phyloP scores from a whole-genome alignment of 1,140 invertebrate species.

The Sipha flava region DNA sequence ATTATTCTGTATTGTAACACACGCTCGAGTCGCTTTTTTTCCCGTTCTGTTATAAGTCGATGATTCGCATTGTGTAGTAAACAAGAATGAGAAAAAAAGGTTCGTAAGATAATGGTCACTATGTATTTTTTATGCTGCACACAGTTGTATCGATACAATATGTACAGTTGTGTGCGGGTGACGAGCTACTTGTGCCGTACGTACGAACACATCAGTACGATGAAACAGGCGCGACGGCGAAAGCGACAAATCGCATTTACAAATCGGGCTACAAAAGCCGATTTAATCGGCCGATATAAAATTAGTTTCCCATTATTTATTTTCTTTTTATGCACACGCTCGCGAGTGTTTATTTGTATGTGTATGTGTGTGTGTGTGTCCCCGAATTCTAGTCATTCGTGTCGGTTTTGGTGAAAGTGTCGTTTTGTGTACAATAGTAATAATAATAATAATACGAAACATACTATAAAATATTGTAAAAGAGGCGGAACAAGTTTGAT shows the following conservation, averaged over 20 bases:
- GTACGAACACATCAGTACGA: background rate
- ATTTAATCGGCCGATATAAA: background rate
- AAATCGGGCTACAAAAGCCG: background rate
- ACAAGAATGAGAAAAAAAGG: no score
- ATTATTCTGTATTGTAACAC: no score
- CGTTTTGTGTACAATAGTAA: background rate
- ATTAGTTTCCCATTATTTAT: background rate
- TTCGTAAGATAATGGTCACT: background rate
- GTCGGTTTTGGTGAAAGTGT: background rate
- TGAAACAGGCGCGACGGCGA: background rate
- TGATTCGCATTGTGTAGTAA: background rate
- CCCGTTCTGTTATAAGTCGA: no score
- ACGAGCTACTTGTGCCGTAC: background rate
- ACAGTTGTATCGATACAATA: background rate
- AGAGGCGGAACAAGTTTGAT: background rate
- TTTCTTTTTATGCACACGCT: background rate
- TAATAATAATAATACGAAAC: background rate
- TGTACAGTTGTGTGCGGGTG: background rate
- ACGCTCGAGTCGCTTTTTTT: no score
- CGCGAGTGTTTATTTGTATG: no score
- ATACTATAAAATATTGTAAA: background rate
- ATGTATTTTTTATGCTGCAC: background rate
- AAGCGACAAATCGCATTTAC: conserved; percentile 7
- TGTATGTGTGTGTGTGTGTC: background rate
- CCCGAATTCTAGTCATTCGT: background rate